These are phyloP conservation scores for Solenopsis invicta DNA, from an alignment of 1,140 invertebrate genomes.

Conservation along the genomic window DNA sequence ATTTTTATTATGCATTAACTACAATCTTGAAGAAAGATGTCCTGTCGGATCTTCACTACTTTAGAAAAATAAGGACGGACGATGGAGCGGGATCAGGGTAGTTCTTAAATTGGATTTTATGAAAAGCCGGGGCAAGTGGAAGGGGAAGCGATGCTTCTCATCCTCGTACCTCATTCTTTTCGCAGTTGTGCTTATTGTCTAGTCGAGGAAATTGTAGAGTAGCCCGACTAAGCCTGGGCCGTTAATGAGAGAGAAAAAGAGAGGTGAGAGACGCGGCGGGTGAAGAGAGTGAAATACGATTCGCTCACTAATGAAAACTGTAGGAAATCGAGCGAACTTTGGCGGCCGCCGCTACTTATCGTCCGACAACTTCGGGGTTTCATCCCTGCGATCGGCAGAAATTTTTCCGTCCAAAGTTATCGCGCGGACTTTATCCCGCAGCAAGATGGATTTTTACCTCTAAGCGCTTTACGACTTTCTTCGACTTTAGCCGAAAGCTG, in stretches of 20 bases:
- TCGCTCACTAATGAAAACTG: constrained; percentile 72
- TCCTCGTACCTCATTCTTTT: constrained; percentile 55
- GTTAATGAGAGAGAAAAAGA: constrained; percentile 69
- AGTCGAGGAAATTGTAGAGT: constrained; percentile 72
- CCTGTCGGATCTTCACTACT: constrained; percentile 63
- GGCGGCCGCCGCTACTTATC: constrained; percentile 46
- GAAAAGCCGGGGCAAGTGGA: constrained; percentile 49
- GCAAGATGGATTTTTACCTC: constrained; percentile 47
- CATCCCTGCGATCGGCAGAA: constrained; percentile 40
- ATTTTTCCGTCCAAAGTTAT: constrained; percentile 51
- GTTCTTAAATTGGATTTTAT: constrained; percentile 78
- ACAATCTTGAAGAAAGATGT: constrained; percentile 60
- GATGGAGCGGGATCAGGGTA: constrained; percentile 59
- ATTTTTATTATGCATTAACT: constrained; percentile 59
- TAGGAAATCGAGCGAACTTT: constrained; percentile 68
- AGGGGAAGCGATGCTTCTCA: constrained; percentile 31
- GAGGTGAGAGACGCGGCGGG: constrained; percentile 8
- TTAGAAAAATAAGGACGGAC: constrained; percentile 60
- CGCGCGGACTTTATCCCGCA: constrained; percentile 47
- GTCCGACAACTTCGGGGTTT: constrained; percentile 55
- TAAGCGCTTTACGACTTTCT: constrained; percentile 37
- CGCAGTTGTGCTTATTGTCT: constrained; percentile 69
- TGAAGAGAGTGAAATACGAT: constrained; percentile 46
- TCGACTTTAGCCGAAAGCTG: constrained; percentile 31
- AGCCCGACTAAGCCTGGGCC: constrained; percentile 62